Evolutionary conservation across 2,113 vertebrate species (phyloP).

Genomic region (Ictidomys tridecemlineatus): DNA sequence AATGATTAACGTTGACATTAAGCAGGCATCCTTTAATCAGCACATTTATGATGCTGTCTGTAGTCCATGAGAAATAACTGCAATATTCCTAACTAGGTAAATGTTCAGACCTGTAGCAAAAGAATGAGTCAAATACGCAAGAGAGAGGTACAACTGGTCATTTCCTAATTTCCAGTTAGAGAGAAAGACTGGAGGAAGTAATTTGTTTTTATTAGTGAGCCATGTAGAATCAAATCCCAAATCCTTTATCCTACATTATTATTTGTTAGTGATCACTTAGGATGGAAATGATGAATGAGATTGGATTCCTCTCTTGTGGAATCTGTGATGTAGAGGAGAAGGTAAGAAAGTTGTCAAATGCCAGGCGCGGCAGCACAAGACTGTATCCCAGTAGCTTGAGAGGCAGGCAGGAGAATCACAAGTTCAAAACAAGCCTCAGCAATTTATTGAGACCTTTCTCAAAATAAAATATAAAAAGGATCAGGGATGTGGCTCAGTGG

Average conservation of each 20-base stretch:
- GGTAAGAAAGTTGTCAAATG: not conserved
- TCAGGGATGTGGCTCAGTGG: no score
- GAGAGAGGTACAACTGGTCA: not conserved
- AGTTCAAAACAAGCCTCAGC: no score
- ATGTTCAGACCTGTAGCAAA: not conserved
- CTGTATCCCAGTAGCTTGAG: no score
- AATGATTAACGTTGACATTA: not conserved
- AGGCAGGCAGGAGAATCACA: no score
- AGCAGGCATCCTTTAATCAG: not conserved
- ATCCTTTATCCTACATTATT: not conserved
- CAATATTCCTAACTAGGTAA: not conserved
- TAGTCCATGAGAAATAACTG: not conserved
- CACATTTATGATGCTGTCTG: not conserved
- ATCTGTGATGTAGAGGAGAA: not conserved
- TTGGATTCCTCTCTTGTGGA: not conserved
- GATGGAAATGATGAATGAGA: not conserved
- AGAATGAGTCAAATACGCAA: not conserved
- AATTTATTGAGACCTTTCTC: no score
- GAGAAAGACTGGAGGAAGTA: not conserved
- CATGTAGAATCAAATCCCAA: not conserved
- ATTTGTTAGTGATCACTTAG: not conserved
- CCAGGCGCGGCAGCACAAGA: no score
- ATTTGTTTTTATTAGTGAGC: not conserved
- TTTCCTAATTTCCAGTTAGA: not conserved
- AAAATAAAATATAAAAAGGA: no score